Evolutionary conservation across 2,113 vertebrate genomes (phyloP), one percentile per base, ranked within the genome.

Genomic region (Burhinus bistriatus): DNA sequence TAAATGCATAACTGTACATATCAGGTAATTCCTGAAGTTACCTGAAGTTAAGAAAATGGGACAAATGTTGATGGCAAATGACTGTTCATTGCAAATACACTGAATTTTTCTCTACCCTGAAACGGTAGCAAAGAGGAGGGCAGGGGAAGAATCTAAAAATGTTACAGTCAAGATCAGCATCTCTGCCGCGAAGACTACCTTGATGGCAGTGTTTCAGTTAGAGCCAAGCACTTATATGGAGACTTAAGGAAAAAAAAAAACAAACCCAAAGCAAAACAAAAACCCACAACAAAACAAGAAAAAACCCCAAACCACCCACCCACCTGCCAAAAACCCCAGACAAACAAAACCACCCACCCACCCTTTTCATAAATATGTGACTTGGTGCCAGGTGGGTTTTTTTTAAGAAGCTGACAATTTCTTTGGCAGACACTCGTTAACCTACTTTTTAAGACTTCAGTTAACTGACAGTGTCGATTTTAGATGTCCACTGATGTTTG

Each of bases 311-410:
- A 8, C 21, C 11, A 18, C 3, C 4, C 6, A 49, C 15, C 17
- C 8, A 44, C 15, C 13, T 52, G 36, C 32, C 29, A 30, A 52
- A 89, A n/a, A 1, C 0, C 3, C 11, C 36, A 61, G 52, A 9
- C 4, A 40, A 4, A 12, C 11, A 16, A 57, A 34, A 5, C 14
- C 8, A 8, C 20, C 7, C 0, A 0, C 9, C 2, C 12, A 9
- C 0, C 3, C 8, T 32, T 70, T 55, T 76, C 27, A 61, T 62
- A 25, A 38, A 38, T 3, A 13, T 11, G 27, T 12, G 8, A 49
- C 45, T 62, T 62, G n/a, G 22, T 51, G 47, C 11, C 27, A 51
- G 30, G 29, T 66, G 30, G 38, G 3, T 23, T 44, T 75, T 75
- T 78, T 45, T 51, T 25, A n/a, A 45, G 10, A 65, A 36, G 20